These are phyloP conservation scores for Plectropomus leopardus DNA, from an alignment of 2,113 vertebrate species.

Conservation along the genomic window DNA sequence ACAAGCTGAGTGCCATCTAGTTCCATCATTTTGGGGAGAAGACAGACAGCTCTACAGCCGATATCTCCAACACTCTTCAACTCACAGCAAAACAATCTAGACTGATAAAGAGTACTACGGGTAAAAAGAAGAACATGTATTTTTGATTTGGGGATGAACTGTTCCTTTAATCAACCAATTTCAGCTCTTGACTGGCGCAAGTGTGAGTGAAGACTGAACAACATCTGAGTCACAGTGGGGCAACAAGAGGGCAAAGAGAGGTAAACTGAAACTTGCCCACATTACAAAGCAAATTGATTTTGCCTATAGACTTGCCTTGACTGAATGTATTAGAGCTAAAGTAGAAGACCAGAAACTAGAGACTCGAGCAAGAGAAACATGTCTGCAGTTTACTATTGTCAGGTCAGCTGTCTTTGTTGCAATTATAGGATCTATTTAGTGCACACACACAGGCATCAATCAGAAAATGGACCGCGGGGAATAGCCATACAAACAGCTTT, in stretches of 20 bases:
- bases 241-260: background rate
- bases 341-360: conserved; percentile 40
- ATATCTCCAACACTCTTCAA: no score
- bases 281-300: conserved; percentile 57
- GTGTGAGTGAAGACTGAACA: background rate
- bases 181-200: background rate
- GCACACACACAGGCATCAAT: conserved; percentile 54
- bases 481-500: conserved; percentile 60
- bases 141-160: no score
- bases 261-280: conserved; percentile 48
- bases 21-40: no score
- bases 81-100: no score
- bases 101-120: no score
- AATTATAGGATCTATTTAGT: conserved; percentile 60
- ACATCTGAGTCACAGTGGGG: conserved; percentile 16
- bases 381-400: conserved; percentile 44
- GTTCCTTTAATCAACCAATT: background rate
- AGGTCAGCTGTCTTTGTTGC: conserved; percentile 71
- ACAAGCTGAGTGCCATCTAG: no score
- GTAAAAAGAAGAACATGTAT: no score
- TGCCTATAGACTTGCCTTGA: conserved; percentile 19
- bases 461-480: conserved; percentile 47
- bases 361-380: conserved; percentile 38
- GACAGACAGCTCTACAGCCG: no score
- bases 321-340: conserved; percentile 45